Evolutionary conservation across 2,888 invertebrate species (phyloP), one percentile per base, ranked within the genome.

Genomic region (Microctonus aethiopoides): DNA sequence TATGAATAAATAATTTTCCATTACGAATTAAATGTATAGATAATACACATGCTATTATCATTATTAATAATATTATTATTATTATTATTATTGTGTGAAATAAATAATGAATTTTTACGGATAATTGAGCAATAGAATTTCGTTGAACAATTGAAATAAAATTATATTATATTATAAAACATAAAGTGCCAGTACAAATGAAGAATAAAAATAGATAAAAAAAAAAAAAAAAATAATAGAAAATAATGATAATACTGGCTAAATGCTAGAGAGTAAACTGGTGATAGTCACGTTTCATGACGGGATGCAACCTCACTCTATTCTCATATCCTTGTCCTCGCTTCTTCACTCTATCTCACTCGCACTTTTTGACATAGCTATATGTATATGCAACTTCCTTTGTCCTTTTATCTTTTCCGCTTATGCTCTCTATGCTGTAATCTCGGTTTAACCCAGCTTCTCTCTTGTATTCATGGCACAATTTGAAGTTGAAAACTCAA

Each of bases 381-480:
- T 46, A 24, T 32, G 41, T 46, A 24, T 34, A 39, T 39, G 13
- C 70, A 24, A 59, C 56, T 68, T 62, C 57, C 62, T 65, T 67
- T 60, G 32, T 61, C 41, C 67, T n/a, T 57, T 20, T 52, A 57
- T 52, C 66, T 61, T 24, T 68, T 61, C 57, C 46, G 59, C 71
- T n/a, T n/a, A 41, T 56, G 59, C 66, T 61, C 63, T 29, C 63
- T 70, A 52, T 26, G 41, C 70, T 67, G 70, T 72, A 73, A 70
- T 75, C 70, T 75, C 71, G 73, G 73, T 72, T 75, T 72, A 75
- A 71, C 73, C 67, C 52, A 64, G 72, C 72, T 72, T 73, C 68
- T 68, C 60, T 71, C 69, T 73, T 70, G 67, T 67, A 72, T 72
- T 73, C 69, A 70, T 70, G 66, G 70, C 67, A 70, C 74, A 74